A percentile compares a stretch with the other conserved stretches of the same genome.
These are phyloP conservation scores for Plebejus melissa DNA, from an alignment of 2,888 invertebrate genomes.

Conservation along the genomic window DNA sequence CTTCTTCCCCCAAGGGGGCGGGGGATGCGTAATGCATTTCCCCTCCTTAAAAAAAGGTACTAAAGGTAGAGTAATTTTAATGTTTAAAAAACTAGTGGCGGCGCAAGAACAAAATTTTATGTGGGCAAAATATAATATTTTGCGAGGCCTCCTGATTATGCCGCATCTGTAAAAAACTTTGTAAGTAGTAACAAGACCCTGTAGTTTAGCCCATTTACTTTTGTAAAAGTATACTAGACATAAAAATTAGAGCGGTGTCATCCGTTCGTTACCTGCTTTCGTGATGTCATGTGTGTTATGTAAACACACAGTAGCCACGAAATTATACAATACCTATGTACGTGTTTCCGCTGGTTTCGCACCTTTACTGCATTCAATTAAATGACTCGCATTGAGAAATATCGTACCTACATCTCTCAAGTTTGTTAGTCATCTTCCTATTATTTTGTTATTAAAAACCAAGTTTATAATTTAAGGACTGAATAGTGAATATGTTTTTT, in stretches of 20 bases:
- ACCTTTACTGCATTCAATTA: not conserved
- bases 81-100: too few relatives aligned
- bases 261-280: not conserved
- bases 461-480: not conserved
- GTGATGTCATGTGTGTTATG: not conserved
- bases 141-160: too few relatives aligned
- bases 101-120: too few relatives aligned
- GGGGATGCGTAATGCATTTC: too few relatives aligned
- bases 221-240: not conserved
- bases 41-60: too few relatives aligned
- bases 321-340: not conserved
- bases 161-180: too few relatives aligned
- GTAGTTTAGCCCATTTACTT: not conserved
- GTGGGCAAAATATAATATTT: too few relatives aligned
- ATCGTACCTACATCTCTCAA: not conserved
- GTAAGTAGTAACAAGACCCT: not conserved
- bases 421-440: not conserved
- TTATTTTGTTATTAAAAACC: not conserved
- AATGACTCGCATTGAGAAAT: not conserved
- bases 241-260: too few relatives aligned
- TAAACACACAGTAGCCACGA: not conserved
- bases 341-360: not conserved
- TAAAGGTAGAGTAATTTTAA: too few relatives aligned
- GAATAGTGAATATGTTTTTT: not conserved
- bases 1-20: too few relatives aligned